Base-by-base conservation (phyloP, 2,888 invertebrate species). In the Dasypogon diadema region DNA sequence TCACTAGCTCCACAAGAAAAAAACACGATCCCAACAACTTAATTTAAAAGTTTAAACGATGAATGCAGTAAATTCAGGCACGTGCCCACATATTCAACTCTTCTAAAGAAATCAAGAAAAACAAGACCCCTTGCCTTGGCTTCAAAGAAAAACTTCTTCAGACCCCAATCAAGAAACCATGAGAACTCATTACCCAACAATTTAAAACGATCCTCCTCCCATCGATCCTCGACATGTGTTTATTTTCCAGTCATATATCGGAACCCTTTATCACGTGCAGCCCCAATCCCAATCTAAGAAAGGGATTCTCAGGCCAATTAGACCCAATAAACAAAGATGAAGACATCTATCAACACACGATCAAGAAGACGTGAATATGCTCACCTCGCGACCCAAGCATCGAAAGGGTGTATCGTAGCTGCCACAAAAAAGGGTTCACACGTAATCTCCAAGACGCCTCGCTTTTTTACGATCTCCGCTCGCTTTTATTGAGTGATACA, bases 361-460 rank as follows among this genome's bases (percentile, higher is more conserved):
- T 70, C 54, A 76, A 72, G 34, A 72, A 72, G 72, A 54, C 75
- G 74, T 42, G 34, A 72, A 70, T 21, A 48, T 18, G 72, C 74
- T 37, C 77, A 63, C 72, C 58, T 70, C 70, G 12, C 37, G 30
- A 55, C 56, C 18, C n/a, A 34, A 55, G 21, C 5, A 37, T 24
- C 18, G n/a, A 34, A 73, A 48, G 37, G 55, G 73, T 42, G 73
- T 73, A 56, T 26, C 60, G 18, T 2, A 16, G 0, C n/a, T n/a
- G n/a, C 18, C 34, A 37, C 56, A 74, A 75, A 77, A 77, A 77
- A 56, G 75, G 75, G 72, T 75, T 75, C 70, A 75, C 65, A 74
- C 74, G 65, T 51, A 58, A 51, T 65, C 76, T 65, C 42, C 42
- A 60, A 48, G 60, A 76, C n/a, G 56, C 26, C n/a, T 10, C 42